Evolutionary conservation across 2,113 vertebrate genomes (phyloP).

Genomic region (Pitta sordida): DNA sequence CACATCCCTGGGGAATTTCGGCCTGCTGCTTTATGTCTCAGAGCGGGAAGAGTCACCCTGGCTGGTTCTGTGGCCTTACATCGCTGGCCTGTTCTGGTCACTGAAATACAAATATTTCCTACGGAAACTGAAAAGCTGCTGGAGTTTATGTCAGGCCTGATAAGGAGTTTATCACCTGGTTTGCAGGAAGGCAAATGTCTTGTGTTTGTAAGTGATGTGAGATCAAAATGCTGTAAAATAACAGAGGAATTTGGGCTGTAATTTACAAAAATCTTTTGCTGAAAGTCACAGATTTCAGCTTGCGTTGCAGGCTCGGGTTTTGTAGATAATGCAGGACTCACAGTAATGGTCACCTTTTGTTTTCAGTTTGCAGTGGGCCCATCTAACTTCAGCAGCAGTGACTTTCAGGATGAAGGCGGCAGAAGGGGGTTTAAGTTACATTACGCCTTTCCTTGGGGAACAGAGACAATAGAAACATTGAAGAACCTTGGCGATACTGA

Average conservation of each 20-base stretch:
- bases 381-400: slow-evolving; percentile 83
- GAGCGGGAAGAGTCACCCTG: not conserved
- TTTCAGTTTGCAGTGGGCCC: slow-evolving; percentile 88
- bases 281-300: not conserved
- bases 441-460: slow-evolving; percentile 91
- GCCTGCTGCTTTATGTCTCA: not conserved
- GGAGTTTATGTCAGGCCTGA: not conserved
- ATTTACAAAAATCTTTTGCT: not conserved
- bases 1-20: not conserved
- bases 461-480: slow-evolving; percentile 85
- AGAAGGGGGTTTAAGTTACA: slow-evolving; percentile 78
- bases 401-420: slow-evolving; percentile 72
- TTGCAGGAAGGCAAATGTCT: not conserved
- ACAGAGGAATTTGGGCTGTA: not conserved
- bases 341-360: not conserved
- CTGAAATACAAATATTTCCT: not conserved
- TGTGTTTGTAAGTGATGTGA: not conserved
- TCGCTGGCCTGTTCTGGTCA: not conserved
- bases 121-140: not conserved
- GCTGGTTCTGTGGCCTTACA: not conserved
- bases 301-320: not conserved
- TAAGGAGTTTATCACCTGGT: accelerated
- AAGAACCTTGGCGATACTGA: slow-evolving; percentile 79
- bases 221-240: not conserved
- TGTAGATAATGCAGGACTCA: not conserved